Evolutionary conservation across 2,113 vertebrate species (phyloP), one percentile per base, ranked within the genome.

Genomic region (Hystrix brachyura): DNA sequence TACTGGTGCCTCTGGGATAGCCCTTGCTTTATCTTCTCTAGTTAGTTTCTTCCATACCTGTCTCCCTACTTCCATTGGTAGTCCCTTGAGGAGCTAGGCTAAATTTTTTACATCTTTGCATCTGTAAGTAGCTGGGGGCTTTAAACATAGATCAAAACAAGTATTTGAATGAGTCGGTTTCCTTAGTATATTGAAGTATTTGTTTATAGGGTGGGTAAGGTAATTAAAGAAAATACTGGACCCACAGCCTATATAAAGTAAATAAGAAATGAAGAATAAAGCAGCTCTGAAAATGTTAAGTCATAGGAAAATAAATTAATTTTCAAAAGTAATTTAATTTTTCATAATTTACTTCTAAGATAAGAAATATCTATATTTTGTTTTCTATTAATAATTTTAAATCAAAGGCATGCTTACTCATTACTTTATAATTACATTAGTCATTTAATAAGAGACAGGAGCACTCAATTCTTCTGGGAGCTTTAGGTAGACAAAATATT

Each of bases 341-440:
- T 87, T 74, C 95, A 65, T 76, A 29, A 95, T 76, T 53, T 87
- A 74, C 29, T 65, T 46, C 21, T 94, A 59, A 83, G 23, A 38
- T 53, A 14, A 97, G 27, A 65, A n/a, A 34, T 74, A 72, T 7
- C 64, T 86, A 3, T 87, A 89, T 93, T 79, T 95, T 91, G 69
- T 90, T 93, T 93, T 92, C 64, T 94, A 60, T 81, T 91, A 93
- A 82, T 60, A 90, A 71, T 90, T 94, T 94, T 89, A 97, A 90
- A 69, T 93, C 27, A 72, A 87, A 29, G 83, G 79, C 25, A n/a
- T 90, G 87, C 74, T 65, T n/a, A 67, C 62, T 94, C 17, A 78
- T 91, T 80, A 64, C 79, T 65, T 93, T 86, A 25, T 92, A 87
- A 53, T 34, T 67, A 27, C 4, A 80, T 95, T 69, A 59, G 18